Evolutionary conservation across 1,140 invertebrate species (phyloP), one percentile per base, ranked within the genome.

Genomic region (Drosophila rhopaloa): DNA sequence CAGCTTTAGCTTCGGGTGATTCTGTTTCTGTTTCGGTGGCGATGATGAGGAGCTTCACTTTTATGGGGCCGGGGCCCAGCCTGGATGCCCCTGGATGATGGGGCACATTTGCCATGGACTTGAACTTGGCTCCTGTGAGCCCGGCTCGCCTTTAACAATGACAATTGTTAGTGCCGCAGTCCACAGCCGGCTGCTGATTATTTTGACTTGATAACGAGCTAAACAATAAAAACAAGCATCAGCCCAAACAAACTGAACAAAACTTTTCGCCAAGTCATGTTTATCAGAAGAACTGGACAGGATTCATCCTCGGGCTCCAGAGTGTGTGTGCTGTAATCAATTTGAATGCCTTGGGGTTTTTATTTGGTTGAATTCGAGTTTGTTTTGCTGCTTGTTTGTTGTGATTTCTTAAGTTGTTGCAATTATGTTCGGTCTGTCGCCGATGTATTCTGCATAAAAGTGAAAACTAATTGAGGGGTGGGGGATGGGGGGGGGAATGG

Each of bases 131-230:
- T 76, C 76, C 73, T 80, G 81, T 76, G 79, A 68, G 76, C 76
- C 68, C 75, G 60, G 62, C 65, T 84, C 63, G 67, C 56, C 81
- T 72, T 89, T 89, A 89, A 89, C 84, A 89, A 89, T 89, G 84
- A 89, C 84, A 89, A 89, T 89, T 89, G 85, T 89, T 89, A 84
- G 85, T 72, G 61, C 56, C 37, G 35, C 65, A 46, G 65, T 66
- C 61, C 38, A 61, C 19, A 19, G 61, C 32, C 80, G 61, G 66
- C 65, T 81, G 77, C 85, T 90, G 88, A 90, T 90, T 90, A 90
- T 90, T 90, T 90, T 90, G 88, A 90, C 88, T 90, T 90, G 86
- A 90, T 90, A 90, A 90, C 88, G 88, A 90, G 88, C 88, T 90
- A 81, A 90, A 90, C 88, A 90, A 90, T 90, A 88, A 88, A 90